These are phyloP conservation scores for Spodoptera littoralis DNA, from an alignment of 2,888 invertebrate species.

Conservation along the genomic window DNA sequence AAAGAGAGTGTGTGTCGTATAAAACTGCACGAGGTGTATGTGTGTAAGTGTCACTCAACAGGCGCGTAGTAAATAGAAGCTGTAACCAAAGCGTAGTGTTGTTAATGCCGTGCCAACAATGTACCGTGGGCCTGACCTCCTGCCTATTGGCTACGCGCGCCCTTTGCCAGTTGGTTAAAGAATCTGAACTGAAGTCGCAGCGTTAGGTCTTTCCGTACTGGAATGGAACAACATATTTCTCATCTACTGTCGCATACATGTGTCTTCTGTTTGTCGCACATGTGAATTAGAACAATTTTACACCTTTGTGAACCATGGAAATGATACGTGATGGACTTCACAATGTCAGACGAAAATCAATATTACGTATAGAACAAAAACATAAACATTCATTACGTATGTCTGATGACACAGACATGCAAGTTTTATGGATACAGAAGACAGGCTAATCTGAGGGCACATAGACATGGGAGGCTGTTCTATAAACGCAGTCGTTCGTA, in stretches of 20 bases:
- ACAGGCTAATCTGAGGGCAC: conserved; percentile 25
- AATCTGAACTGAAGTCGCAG: conserved; percentile 98
- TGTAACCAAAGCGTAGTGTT: conserved; percentile 84
- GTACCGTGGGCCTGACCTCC: conserved; percentile 81
- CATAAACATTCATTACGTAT: neutral
- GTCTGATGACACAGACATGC: conserved; percentile 4
- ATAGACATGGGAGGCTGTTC: conserved; percentile 44
- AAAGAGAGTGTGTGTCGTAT: conserved; percentile 44
- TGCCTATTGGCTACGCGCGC: conserved; percentile 94
- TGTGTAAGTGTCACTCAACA: conserved; percentile 77
- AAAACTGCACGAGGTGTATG: conserved; percentile 78
- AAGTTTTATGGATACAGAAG: conserved; percentile 24
- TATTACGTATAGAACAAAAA: neutral
- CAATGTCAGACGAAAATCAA: no score
- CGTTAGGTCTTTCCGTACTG: conserved; percentile 98
- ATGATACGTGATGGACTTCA: conserved; percentile 1
- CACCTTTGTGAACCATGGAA: conserved; percentile 4
- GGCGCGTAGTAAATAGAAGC: conserved; percentile 70
- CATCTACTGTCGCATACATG: conserved; percentile 70
- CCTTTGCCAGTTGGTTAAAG: conserved; percentile 97
- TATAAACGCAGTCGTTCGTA: conserved; percentile 34
- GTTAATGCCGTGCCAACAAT: conserved; percentile 83
- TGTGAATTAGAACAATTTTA: conserved; percentile 59
- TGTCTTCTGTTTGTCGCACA: conserved; percentile 50
- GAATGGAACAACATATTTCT: conserved; percentile 89